These are phyloP conservation scores for Cheilinus undulatus DNA, from an alignment of 2,113 vertebrate genomes.

Conservation along the genomic window DNA sequence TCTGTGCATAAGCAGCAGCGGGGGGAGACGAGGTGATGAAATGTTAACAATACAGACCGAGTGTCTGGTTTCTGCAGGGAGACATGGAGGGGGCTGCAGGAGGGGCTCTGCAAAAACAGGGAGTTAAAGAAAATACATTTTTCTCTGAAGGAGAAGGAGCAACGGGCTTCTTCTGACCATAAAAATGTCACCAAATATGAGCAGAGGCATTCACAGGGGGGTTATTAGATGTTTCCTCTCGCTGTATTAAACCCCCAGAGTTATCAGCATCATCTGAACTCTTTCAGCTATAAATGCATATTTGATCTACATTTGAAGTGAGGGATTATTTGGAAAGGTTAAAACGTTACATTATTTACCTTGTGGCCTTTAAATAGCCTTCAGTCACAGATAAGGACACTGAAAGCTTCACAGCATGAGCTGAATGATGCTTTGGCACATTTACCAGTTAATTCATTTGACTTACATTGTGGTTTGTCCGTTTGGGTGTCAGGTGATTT, in stretches of 20 bases:
- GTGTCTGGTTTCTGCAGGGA: slow-evolving; percentile 35
- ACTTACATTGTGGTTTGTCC: too few species aligned
- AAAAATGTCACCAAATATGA: neutral
- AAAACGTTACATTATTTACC: neutral
- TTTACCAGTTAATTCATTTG: too few species aligned
- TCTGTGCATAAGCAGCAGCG: slow-evolving; percentile 18
- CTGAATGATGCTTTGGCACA: too few species aligned
- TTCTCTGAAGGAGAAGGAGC: neutral
- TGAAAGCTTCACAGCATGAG: too few species aligned
- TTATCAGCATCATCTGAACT: neutral
- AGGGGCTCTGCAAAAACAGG: slow-evolving; percentile 2
- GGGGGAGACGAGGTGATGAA: slow-evolving; percentile 59
- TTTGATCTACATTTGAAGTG: neutral
- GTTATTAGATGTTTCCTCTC: too few species aligned
- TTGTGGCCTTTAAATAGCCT: too few species aligned
- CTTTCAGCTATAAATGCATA: neutral
- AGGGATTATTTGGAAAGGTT: too few species aligned
- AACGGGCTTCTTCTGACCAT: neutral
- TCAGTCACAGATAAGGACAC: too few species aligned
- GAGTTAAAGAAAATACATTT: neutral
- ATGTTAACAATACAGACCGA: slow-evolving; percentile 61
- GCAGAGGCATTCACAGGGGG: neutral
- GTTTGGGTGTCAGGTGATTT: neutral
- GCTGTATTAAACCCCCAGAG: too few species aligned
- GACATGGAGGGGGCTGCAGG: slow-evolving; percentile 29